These are phyloP conservation scores for Zhuqinia jingwanae DNA, from an alignment of 2,888 invertebrate species.

Conservation along the genomic window DNA sequence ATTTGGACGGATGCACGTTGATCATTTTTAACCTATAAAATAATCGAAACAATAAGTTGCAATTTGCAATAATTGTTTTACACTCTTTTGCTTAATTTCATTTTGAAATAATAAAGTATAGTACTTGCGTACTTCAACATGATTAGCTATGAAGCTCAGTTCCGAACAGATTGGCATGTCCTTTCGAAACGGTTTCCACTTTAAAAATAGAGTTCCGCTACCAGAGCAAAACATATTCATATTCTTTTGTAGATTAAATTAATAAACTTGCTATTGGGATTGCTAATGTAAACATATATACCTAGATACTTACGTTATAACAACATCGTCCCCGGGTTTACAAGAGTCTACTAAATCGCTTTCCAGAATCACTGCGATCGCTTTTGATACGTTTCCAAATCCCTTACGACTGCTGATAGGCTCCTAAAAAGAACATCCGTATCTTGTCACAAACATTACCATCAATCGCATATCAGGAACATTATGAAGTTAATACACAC, in stretches of 20 bases:
- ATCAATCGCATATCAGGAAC: not conserved
- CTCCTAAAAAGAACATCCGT: constrained; percentile 84
- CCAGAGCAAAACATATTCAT: too few species aligned
- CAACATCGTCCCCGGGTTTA: constrained; percentile 94
- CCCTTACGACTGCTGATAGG: constrained; percentile 85
- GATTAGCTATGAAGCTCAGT: constrained; percentile 87
- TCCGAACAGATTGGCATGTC: constrained; percentile 87
- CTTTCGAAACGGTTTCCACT: constrained; percentile 86
- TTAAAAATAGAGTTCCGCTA: constrained; percentile 89
- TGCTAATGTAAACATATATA: too few species aligned
- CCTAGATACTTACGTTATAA: constrained; percentile 88
- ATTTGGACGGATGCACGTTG: constrained; percentile 82
- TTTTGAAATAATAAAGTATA: constrained; percentile 5
- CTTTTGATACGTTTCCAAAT: constrained; percentile 87
- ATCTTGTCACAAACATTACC: too few species aligned
- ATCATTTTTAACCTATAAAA: constrained; percentile 84
- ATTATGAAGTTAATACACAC: constrained; percentile 81
- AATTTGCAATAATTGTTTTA: too few species aligned
- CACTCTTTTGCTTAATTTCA: too few species aligned
- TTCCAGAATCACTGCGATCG: constrained; percentile 89
- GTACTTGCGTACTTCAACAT: constrained; percentile 82
- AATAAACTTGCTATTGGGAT: too few species aligned
- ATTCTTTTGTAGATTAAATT: too few species aligned
- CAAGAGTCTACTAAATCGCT: constrained; percentile 93
- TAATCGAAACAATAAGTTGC: constrained; percentile 29